Conservation (phyloP, 2,797 vertebrate genomes). For the Tokudaia tokunoshimensis region DNA sequence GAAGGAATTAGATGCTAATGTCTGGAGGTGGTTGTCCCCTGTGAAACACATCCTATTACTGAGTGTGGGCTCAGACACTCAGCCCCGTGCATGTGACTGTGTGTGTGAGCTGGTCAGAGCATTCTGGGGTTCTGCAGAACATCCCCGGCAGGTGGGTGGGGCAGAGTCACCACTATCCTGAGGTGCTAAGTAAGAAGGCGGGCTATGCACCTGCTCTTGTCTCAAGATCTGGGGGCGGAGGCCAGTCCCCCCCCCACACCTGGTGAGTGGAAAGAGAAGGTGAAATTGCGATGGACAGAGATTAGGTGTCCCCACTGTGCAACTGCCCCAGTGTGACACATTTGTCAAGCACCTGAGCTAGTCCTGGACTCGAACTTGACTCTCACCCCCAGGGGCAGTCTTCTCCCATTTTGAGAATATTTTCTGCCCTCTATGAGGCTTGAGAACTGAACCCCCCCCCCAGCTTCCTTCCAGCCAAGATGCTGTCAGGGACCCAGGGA, state of each 20-base stretch:
- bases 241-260: not conserved
- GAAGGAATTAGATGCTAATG: not conserved
- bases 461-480: conserved; percentile 48
- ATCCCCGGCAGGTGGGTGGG: not conserved
- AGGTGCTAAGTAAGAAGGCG: not conserved
- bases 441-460: not conserved
- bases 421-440: not conserved
- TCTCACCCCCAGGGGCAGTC: not conserved
- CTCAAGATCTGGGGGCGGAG: not conserved
- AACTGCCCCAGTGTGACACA: not conserved
- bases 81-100: not conserved
- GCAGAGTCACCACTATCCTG: not conserved
- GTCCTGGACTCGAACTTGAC: not conserved
- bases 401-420: not conserved
- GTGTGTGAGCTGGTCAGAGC: not conserved
- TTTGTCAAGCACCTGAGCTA: not conserved
- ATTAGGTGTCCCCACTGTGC: not conserved
- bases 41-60: not conserved
- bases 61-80: not conserved
- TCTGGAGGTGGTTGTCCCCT: not conserved
- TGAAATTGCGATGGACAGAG: too few species aligned
- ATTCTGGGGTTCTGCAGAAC: not conserved
- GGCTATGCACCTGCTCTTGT: not conserved
- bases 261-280: not conserved
- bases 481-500: conserved; percentile 74